Evolutionary conservation across 30 jellyfish, hydroid and myxozoan species (phyloP).

Genomic region (Aurelia aurita complex sp. Pacific): DNA sequence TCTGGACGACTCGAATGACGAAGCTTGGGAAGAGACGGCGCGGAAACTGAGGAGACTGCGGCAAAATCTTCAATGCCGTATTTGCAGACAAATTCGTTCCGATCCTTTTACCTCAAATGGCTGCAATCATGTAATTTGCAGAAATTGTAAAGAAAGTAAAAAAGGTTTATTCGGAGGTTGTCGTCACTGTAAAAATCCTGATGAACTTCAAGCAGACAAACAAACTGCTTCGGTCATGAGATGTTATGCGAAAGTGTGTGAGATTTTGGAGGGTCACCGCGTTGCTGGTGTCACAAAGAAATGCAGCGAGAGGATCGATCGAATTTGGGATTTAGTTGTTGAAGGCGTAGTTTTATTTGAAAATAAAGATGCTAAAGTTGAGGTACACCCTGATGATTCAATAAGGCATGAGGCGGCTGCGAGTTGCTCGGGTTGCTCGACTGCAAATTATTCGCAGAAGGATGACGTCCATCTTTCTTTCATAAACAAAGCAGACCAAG

Average conservation of each 20-base stretch:
- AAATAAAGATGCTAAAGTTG: neutral
- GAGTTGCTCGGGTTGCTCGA: too few species aligned
- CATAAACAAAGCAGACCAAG: constrained; percentile 48
- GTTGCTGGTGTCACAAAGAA: constrained; percentile 25
- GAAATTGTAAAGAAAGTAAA: constrained; percentile 58
- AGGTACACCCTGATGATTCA: too few species aligned
- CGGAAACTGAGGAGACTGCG: constrained; percentile 72
- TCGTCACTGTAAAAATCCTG: constrained; percentile 67
- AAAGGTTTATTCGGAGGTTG: constrained; percentile 50
- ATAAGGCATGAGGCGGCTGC: too few species aligned
- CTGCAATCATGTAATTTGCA: constrained; percentile 78
- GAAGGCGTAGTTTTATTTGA: constrained; percentile 53
- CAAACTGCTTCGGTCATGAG: constrained; percentile 56
- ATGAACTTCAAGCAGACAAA: constrained; percentile 40
- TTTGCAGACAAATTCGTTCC: constrained; percentile 59
- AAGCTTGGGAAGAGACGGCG: constrained; percentile 51
- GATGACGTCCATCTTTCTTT: constrained; percentile 54
- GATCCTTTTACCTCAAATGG: constrained; percentile 72
- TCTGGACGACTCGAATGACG: constrained; percentile 19
- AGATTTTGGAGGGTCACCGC: constrained; percentile 55
- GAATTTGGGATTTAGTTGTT: constrained; percentile 45
- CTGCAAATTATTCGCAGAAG: neutral
- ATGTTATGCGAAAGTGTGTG: constrained; percentile 82
- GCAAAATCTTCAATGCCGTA: constrained; percentile 71
- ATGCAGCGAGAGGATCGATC: constrained; percentile 33